These are phyloP conservation scores for Cairina moschata DNA, from an alignment of 2,113 vertebrate genomes.

Conservation along the genomic window DNA sequence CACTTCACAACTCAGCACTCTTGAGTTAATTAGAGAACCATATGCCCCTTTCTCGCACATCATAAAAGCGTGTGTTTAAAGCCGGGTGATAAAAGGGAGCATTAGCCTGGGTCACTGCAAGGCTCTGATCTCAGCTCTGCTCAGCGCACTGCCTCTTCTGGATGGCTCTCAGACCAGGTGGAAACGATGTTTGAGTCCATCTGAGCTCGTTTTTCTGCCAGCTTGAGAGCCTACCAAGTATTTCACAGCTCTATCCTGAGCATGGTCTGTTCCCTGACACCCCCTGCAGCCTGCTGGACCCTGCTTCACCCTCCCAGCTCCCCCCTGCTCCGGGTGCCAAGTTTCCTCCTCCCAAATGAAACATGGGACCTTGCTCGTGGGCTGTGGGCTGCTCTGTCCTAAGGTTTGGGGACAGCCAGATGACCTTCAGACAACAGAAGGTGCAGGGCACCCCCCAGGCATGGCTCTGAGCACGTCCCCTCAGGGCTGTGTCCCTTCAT, in stretches of 20 bases:
- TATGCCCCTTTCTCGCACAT: conserved; percentile 61
- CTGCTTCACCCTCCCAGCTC: background rate
- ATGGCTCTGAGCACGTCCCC: background rate
- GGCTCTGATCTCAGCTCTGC: conserved; percentile 5
- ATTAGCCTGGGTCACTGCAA: conserved; percentile 7
- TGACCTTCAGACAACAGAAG: background rate
- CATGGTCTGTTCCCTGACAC: conserved; percentile 17
- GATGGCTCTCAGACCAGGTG: conserved; percentile 30
- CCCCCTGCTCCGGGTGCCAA: background rate
- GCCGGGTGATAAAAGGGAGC: conserved; percentile 48
- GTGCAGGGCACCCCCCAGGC: fast-evolving
- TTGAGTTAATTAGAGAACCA: conserved; percentile 60
- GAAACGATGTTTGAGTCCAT: conserved; percentile 26
- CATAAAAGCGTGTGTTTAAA: conserved; percentile 54
- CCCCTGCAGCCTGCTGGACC: background rate
- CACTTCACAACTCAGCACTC: conserved; percentile 60
- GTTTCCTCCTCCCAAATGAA: background rate
- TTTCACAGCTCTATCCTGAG: conserved; percentile 32
- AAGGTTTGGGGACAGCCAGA: background rate
- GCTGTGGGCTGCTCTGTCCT: background rate
- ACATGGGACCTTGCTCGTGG: background rate
- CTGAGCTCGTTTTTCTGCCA: conserved; percentile 18
- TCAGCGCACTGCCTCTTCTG: background rate
- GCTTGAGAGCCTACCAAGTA: conserved; percentile 31
- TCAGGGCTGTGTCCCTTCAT: background rate